Conservation (phyloP, 2,888 invertebrate species). For the Synergus umbraculus region DNA sequence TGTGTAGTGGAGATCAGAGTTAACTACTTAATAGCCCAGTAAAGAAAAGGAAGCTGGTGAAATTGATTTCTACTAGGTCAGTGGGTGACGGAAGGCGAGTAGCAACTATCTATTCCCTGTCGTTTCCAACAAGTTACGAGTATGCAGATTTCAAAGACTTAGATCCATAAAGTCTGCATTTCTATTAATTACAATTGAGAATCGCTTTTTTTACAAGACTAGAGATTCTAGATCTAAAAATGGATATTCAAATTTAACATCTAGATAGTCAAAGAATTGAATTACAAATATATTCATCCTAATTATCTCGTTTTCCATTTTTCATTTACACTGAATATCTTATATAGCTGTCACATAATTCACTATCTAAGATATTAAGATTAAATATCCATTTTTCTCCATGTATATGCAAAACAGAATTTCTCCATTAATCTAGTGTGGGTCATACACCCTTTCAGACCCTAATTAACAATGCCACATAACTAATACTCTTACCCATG, state of each 20-base stretch:
- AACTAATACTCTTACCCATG: background rate
- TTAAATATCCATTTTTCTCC: no score
- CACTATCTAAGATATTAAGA: no score
- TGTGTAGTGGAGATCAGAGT: background rate
- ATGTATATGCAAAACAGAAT: background rate
- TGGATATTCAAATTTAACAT: no score
- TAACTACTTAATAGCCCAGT: constrained; percentile 6
- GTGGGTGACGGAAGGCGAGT: constrained; percentile 65
- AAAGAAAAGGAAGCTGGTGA: constrained; percentile 58
- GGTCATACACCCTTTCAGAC: no score
- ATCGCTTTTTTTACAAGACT: background rate
- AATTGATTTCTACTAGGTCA: constrained; percentile 70
- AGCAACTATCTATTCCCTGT: constrained; percentile 24
- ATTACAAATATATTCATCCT: no score
- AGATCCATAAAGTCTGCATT: background rate
- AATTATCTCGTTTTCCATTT: no score
- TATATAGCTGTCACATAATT: no score
- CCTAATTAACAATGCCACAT: background rate
- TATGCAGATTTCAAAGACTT: constrained; percentile 23
- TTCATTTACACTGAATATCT: no score
- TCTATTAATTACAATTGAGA: background rate
- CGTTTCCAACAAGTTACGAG: constrained; percentile 21
- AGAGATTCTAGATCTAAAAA: background rate
- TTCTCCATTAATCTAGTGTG: background rate
- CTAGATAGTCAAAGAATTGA: no score